A percentile compares a stretch with the other conserved stretches of the same genome.
phyloP scores from a whole-genome alignment of 2,888 invertebrate genomes.

The Noctua pronuba region DNA sequence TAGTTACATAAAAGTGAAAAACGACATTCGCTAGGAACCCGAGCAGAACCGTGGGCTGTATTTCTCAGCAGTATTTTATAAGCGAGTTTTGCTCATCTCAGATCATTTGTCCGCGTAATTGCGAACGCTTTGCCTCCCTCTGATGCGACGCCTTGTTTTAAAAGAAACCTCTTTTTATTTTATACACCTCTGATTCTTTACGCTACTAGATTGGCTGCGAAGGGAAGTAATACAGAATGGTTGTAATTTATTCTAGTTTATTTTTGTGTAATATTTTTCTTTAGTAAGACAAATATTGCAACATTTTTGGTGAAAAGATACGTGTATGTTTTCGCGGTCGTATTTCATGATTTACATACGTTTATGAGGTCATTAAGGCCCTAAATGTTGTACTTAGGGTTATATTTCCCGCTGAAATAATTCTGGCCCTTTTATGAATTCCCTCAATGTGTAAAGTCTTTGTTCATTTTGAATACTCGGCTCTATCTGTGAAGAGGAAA shows the following conservation, averaged over 20 bases:
- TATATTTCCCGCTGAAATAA: constrained; percentile 29
- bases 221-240: constrained; percentile 62
- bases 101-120: constrained; percentile 78
- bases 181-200: constrained; percentile 56
- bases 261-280: constrained; percentile 37
- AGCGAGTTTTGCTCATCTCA: constrained; percentile 70
- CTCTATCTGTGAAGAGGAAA: not conserved
- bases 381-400: constrained; percentile 42
- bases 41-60: constrained; percentile 47
- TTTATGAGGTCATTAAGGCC: constrained; percentile 55
- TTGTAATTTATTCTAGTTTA: constrained; percentile 54
- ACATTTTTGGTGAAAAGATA: constrained; percentile 17
- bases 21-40: constrained; percentile 41
- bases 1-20: constrained; percentile 68
- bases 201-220: constrained; percentile 52
- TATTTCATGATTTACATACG: constrained; percentile 55
- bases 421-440: constrained; percentile 43
- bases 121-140: constrained; percentile 69
- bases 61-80: constrained; percentile 68
- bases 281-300: constrained; percentile 29
- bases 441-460: constrained; percentile 22
- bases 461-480: constrained; percentile 8
- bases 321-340: constrained; percentile 18
- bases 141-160: constrained; percentile 72
- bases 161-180: constrained; percentile 68